Evolutionary conservation across 1,140 invertebrate genomes (phyloP), one percentile per base, ranked within the genome.

Genomic region (Mercenaria mercenaria): DNA sequence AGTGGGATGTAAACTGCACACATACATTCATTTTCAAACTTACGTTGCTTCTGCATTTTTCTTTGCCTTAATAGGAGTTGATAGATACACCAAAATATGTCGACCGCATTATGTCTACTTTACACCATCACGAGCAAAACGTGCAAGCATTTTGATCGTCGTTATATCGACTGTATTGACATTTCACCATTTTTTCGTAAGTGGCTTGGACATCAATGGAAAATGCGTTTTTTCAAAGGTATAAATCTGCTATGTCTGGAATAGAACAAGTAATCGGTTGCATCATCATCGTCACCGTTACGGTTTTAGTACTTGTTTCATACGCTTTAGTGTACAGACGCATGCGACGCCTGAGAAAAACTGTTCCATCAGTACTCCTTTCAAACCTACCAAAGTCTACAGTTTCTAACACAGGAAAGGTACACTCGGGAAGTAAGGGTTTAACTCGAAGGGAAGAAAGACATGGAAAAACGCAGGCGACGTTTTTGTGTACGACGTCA

Each of bases 11-110:
- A 74, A 74, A 20, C 37, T 74, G 15, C 69, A 74, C n/a, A 39
- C 34, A 41, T 74, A 32, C 20, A 41, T 74, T 39, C 69, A 74
- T 41, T 74, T 74, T 41, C 69, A 41, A n/a, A 74, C 69, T 8
- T 74, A 39, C 32, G 34, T 74, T 4, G 37, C 69, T 1, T 74
- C 69, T 10, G 69, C 69, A n/a, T n/a, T 74, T 1, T 41, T 39
- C 15, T 39, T 37, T 20, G 11, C 32, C 1, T 1, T n/a, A 18
- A 74, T 74, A 13, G 69, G 34, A n/a, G 15, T 39, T 8, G 69
- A 74, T 41, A 37, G 69, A 20, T 74, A 74, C 23, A 39, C 37
- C 3, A 74, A 74, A 41, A 74, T 74, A 39, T 74, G 69, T n/a
- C 69, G 69, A 6, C 69, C 69, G 23, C 69, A 74, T 39, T 18